Percentiles rank a stretch among this genome's conserved stretches.
Conservation (phyloP, 1,140 invertebrate genomes). For the Ceratina australensis region DNA sequence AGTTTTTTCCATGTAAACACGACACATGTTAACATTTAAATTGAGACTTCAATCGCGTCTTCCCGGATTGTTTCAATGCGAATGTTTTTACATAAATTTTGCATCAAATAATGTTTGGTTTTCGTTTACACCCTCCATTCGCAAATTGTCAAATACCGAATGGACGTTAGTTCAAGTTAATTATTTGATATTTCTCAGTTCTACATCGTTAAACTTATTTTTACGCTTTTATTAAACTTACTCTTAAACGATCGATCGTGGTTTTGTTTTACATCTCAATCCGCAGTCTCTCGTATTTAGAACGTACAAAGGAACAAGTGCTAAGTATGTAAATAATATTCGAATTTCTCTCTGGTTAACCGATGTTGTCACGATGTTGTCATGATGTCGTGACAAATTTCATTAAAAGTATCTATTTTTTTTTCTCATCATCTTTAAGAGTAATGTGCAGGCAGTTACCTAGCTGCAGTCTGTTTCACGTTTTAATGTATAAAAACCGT, state of each 20-base stretch:
- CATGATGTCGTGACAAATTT: constrained; percentile 63
- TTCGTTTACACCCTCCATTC: constrained; percentile 6
- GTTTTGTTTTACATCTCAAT: constrained; percentile 37
- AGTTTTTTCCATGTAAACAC: constrained; percentile 12
- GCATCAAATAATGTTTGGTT: constrained; percentile 42
- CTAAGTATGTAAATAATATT: constrained; percentile 51
- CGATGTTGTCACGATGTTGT: constrained; percentile 36
- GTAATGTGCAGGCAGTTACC: constrained; percentile 70
- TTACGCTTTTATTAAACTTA: neutral
- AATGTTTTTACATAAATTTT: constrained; percentile 50
- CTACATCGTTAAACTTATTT: constrained; percentile 43
- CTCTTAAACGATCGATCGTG: constrained; percentile 27
- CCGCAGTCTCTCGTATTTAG: constrained; percentile 50
- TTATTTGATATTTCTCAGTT: constrained; percentile 33
- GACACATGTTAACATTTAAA: constrained; percentile 22
- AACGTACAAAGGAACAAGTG: constrained; percentile 57
- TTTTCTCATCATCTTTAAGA: constrained; percentile 43
- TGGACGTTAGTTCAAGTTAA: constrained; percentile 35
- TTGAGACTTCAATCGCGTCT: constrained; percentile 15
- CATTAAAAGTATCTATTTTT: constrained; percentile 52
- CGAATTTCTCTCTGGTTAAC: constrained; percentile 57
- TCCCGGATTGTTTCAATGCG: constrained; percentile 13
- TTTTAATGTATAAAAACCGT: constrained; percentile 75
- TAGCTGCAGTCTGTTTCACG: constrained; percentile 72
- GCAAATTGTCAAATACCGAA: constrained; percentile 30